Percentiles rank a stretch among this genome's conserved stretches.
These are phyloP conservation scores for Limulus polyphemus DNA, from an alignment of 2,888 invertebrate genomes.

Conservation along the genomic window DNA sequence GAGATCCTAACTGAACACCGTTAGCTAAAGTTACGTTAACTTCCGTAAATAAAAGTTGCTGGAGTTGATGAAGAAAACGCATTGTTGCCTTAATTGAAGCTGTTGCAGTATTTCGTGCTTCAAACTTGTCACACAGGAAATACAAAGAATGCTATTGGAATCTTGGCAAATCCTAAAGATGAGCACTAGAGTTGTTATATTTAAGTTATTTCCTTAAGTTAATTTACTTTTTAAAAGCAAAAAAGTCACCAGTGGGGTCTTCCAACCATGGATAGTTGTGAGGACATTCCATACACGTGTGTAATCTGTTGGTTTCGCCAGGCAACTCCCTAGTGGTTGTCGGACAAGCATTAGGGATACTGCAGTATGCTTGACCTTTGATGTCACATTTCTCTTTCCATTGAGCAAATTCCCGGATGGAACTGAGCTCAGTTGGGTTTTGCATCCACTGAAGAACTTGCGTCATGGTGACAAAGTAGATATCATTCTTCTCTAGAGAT, in stretches of 20 bases:
- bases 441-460: conserved; percentile 73
- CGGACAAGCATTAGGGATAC: conserved; percentile 82
- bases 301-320: conserved; percentile 83
- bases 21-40: no score
- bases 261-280: conserved; percentile 90
- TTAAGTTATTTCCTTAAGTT: no score
- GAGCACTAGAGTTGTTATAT: no score
- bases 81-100: no score
- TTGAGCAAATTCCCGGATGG: conserved; percentile 81
- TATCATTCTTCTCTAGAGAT: conserved; percentile 72
- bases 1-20: no score
- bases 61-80: no score
- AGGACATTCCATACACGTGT: conserved; percentile 84
- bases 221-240: conserved; percentile 36
- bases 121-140: no score
- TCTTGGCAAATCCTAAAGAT: no score
- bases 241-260: conserved; percentile 79
- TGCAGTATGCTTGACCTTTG: conserved; percentile 68
- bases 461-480: conserved; percentile 89
- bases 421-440: conserved; percentile 67
- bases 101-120: no score
- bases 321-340: conserved; percentile 83
- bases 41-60: no score
- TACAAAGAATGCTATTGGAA: no score
- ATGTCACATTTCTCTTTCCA: conserved; percentile 75